Evolutionary conservation across 2,113 vertebrate genomes (phyloP).

Genomic region (Ciconia boyciana): DNA sequence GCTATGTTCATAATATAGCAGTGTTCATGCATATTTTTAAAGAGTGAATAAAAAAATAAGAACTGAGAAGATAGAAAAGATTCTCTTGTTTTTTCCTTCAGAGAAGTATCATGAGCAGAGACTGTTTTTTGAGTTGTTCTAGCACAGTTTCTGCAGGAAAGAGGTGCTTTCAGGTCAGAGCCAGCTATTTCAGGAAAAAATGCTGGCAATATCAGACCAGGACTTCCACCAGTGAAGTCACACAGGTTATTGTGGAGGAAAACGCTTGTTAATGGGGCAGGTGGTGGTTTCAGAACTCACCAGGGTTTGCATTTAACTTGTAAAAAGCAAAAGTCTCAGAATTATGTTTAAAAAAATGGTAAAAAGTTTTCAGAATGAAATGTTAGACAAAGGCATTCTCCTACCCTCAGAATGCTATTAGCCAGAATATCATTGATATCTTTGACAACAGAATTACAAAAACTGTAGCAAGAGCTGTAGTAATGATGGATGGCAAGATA

Average conservation of each 20-base stretch:
- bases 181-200: neutral
- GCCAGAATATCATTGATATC: neutral
- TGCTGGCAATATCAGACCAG: neutral
- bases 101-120: neutral
- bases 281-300: neutral
- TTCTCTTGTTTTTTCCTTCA: neutral
- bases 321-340: neutral
- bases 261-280: neutral
- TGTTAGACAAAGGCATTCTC: neutral
- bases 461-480: neutral
- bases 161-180: neutral
- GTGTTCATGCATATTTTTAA: neutral
- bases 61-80: neutral
- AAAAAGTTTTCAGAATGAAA: neutral
- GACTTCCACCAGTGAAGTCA: neutral
- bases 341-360: accelerated
- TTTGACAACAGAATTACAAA: neutral
- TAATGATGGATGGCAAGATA: neutral
- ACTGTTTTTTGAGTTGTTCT: neutral
- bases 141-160: neutral
- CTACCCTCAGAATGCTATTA: neutral
- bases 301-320: neutral
- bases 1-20: neutral
- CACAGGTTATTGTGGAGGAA: neutral
- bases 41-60: neutral